Evolutionary conservation across 2,888 invertebrate species (phyloP), one percentile per base, ranked within the genome.

Genomic region (Phaonia tiefii): DNA sequence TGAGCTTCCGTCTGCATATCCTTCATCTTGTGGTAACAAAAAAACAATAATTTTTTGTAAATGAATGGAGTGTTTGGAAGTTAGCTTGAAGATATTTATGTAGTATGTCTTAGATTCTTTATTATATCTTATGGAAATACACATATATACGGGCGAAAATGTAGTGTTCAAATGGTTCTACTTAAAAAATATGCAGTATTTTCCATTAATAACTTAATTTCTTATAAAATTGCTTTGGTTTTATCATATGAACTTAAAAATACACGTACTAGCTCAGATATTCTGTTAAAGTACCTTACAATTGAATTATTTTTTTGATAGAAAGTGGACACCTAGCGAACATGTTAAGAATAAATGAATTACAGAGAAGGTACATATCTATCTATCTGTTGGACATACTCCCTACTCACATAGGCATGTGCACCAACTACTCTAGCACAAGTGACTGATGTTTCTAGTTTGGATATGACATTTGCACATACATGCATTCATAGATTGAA

Each of bases 201-300:
- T 56, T 56, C 17, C 11, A 54, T 26, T 56, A 56, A 65, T 20
- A 22, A 65, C n/a, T 42, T 44, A 42, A 11, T 44, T 44, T 25
- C 37, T 65, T 44, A 65, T 39, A 42, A 65, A 17, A 65, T 44
- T 65, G 42, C 25, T 46, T 65, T 65, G 46, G 44, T 46, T 56
- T 56, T 22, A 56, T 56, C 13, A 56, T 22, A 56, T 22, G 20
- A 25, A 22, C 11, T 31, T 26, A 56, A 7, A 26, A 17, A 11
- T 22, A 54, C 1, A 20, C 17, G 10, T 11, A 54, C 7, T 2
- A 44, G 42, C 13, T 8, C n/a, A n/a, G n/a, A n/a, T n/a, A n/a
- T n/a, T 44, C 42, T 44, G 4, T 13, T 44, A 31, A 8, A 2
- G 10, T 44, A 8, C 2, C 11, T 44, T 44, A 44, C 7, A 8